Conservation (phyloP, 1,140 invertebrate genomes). For the Steinernema khuongi region DNA sequence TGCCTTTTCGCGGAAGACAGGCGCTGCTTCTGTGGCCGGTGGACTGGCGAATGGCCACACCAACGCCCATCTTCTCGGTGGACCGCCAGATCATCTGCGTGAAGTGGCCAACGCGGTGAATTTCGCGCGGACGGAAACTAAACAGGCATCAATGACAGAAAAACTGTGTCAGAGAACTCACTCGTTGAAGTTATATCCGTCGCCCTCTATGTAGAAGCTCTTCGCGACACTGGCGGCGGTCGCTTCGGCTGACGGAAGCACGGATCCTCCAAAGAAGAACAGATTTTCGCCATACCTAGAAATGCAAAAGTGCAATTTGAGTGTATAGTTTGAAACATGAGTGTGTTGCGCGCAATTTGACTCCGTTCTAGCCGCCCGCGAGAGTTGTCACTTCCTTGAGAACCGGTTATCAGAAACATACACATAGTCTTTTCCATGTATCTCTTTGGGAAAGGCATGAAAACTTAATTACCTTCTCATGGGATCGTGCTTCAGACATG, state of each 20-base stretch:
- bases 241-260: conserved; percentile 19
- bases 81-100: conserved; percentile 34
- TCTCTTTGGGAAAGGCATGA: conserved; percentile 13
- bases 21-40: conserved; percentile 17
- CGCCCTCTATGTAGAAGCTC: conserved; percentile 33
- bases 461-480: conserved; percentile 10
- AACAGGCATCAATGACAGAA: background rate
- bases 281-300: conserved; percentile 36
- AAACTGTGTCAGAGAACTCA: background rate
- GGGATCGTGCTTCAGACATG: conserved; percentile 10
- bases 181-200: conserved; percentile 32
- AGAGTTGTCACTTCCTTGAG: too few species aligned
- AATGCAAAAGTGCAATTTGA: background rate
- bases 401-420: background rate
- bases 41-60: conserved; percentile 21
- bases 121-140: conserved; percentile 22
- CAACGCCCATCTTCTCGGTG: conserved; percentile 30
- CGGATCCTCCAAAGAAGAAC: conserved; percentile 30
- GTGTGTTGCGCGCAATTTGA: conserved; percentile 15
- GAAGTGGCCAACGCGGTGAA: conserved; percentile 34
- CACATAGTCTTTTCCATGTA: conserved; percentile 20
- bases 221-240: conserved; percentile 23
- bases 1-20: conserved; percentile 17
- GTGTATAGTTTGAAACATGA: background rate
- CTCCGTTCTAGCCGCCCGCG: too few species aligned